These are phyloP conservation scores for Eristalis intricaria DNA, from an alignment of 2,888 invertebrate genomes.

Conservation along the genomic window DNA sequence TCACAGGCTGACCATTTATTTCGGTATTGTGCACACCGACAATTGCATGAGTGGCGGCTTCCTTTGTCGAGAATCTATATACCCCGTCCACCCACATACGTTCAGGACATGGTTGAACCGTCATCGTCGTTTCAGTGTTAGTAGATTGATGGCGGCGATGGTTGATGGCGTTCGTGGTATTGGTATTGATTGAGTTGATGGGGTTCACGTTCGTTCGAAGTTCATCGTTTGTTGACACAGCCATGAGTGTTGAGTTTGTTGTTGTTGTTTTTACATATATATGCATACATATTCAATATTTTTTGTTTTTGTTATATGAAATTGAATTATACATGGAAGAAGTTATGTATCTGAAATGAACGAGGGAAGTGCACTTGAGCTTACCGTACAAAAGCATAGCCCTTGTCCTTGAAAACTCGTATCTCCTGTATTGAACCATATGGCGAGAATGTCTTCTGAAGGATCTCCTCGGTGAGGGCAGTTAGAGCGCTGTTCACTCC, in stretches of 20 bases:
- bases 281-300: background rate
- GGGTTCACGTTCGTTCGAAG: background rate
- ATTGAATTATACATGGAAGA: conserved; percentile 66
- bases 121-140: conserved; percentile 25
- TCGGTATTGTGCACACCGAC: conserved; percentile 98
- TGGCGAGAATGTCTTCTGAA: conserved; percentile 97
- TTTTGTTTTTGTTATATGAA: conserved; percentile 39
- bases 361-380: conserved; percentile 67
- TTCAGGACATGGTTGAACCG: conserved; percentile 8
- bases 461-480: conserved; percentile 96
- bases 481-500: conserved; percentile 87
- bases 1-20: conserved; percentile 97
- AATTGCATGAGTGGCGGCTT: conserved; percentile 98
- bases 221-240: conserved; percentile 49
- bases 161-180: background rate
- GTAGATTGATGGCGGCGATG: conserved; percentile 7
- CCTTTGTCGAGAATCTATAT: conserved; percentile 97
- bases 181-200: background rate
- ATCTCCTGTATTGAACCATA: conserved; percentile 99
- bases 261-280: background rate
- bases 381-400: conserved; percentile 97
- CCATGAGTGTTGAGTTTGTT: conserved; percentile 26
- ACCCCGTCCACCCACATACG: conserved; percentile 36
- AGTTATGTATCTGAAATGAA: conserved; percentile 47
- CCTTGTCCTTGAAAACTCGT: conserved; percentile 99